Base-by-base conservation (phyloP, 2,797 vertebrate genomes). In the Sparidentex hasta region DNA sequence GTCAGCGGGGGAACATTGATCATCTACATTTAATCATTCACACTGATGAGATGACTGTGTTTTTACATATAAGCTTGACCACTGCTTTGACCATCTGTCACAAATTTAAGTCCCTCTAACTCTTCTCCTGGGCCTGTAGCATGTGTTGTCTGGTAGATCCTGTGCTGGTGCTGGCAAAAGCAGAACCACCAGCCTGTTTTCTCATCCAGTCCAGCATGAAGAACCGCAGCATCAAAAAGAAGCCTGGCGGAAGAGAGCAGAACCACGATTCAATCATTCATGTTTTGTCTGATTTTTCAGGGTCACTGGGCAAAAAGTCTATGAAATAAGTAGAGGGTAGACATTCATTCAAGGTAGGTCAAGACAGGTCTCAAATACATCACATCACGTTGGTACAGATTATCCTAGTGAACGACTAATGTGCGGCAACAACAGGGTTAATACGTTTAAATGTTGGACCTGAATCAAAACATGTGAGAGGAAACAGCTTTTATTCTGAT, bases 191-290 rank as follows among this genome's bases (percentile, higher is more conserved):
- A 0, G 80, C 38, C 48, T 82, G 83, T 3, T 87, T 94, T 57
- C 84, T 78, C 77, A 95, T 89, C 83, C 87, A 79, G 78, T 94
- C 89, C 85, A 95, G 87, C 70, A 93, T 52, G 47, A 20, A 94
- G 93, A 93, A 95, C 51, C 95, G 93, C 76, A 96, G 80, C 93
- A 95, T 95, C 62, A 96, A 83, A 70, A 95, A 74, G 88, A 96
- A 94, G 1, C 95, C 95, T 96, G 88, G 6, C 12, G 21, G 33
- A 23, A 52, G n/a, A 78, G 51, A 71, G 1, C 18, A 66, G 16
- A 65, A 62, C 18, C n/a, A 71, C 21, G 38, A 21, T 21, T 58
- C n/a, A 65, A 7, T 48, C 13, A 63, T 4, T 66, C 0, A 2
- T 13, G 18, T 51, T 46, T 57, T 52, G 25, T 61, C 4, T 0